phyloP scores from a whole-genome alignment of 2,888 invertebrate genomes.

The Thumatha senex region DNA sequence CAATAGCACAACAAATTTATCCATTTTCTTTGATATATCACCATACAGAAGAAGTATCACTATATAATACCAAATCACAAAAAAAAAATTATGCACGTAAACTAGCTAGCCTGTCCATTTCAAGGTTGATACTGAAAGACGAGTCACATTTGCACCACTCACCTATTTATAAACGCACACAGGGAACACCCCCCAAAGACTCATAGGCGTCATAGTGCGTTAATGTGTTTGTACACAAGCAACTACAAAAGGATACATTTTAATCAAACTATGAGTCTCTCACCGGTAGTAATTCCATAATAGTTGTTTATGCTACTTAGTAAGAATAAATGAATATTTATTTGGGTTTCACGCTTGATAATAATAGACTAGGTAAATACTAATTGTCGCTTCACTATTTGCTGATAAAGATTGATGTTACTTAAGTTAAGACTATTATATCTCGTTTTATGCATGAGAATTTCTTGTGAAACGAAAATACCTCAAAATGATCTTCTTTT shows the following conservation, averaged over 20 bases:
- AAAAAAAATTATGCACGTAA: conserved; percentile 27
- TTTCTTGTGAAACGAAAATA: no score
- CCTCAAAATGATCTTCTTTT: no score
- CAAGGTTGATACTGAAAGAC: conserved; percentile 76
- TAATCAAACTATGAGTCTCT: conserved; percentile 26
- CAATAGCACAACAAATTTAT: conserved; percentile 58
- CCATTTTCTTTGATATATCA: conserved; percentile 51
- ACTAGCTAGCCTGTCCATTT: conserved; percentile 60
- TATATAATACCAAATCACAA: conserved; percentile 31
- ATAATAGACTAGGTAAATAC: neutral
- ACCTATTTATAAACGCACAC: conserved; percentile 79
- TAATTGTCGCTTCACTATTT: neutral
- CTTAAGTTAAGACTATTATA: no score
- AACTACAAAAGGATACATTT: conserved; percentile 37
- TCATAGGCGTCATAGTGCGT: no score
- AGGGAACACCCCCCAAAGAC: conserved; percentile 44
- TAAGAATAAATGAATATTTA: neutral
- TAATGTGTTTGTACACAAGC: conserved; percentile 24
- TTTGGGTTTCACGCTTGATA: no score
- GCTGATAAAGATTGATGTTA: no score
- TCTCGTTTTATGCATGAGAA: no score
- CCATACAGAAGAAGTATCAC: conserved; percentile 45
- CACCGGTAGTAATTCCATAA: conserved; percentile 34
- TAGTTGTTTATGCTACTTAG: conserved; percentile 13
- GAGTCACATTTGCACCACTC: conserved; percentile 56